Evolutionary conservation across 2,797 vertebrate species (phyloP).

Genomic region (Lateolabrax maculatus): DNA sequence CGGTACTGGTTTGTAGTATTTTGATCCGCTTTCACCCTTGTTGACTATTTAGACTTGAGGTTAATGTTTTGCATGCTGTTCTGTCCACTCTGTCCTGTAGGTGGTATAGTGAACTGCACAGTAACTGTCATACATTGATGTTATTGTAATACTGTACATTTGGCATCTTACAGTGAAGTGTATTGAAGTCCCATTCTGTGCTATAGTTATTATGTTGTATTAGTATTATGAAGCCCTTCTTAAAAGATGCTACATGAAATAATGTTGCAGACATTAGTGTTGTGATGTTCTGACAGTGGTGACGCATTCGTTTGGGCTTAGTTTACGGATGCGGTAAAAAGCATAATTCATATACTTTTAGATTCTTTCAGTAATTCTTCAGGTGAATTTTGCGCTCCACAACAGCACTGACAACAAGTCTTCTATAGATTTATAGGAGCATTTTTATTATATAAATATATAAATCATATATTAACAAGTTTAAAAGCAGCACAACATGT

Average conservation of each 20-base stretch:
- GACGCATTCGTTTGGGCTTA: background rate
- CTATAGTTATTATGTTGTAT: conserved; percentile 28
- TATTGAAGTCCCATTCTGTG: conserved; percentile 36
- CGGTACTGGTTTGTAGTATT: conserved; percentile 52
- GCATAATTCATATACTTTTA: no score
- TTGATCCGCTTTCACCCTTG: conserved; percentile 29
- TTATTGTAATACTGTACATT: conserved; percentile 47
- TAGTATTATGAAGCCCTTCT: conserved; percentile 32
- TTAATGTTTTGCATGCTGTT: conserved; percentile 54
- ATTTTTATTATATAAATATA: conserved; percentile 15
- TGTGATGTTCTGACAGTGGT: conserved; percentile 6
- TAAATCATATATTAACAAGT: conserved; percentile 2
- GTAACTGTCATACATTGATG: conserved; percentile 26
- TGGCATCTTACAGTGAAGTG: conserved; percentile 39
- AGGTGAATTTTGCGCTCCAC: conserved; percentile 21
- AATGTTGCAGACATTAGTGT: conserved; percentile 26
- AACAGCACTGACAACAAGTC: conserved; percentile 8
- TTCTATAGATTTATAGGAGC: background rate
- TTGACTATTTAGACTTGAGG: conserved; percentile 41
- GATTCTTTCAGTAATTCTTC: conserved; percentile 5
- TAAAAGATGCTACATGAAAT: conserved; percentile 26
- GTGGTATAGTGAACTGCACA: conserved; percentile 39
- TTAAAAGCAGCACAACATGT: conserved; percentile 6
- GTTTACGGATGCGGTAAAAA: background rate
- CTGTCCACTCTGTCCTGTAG: conserved; percentile 43